Base-by-base conservation (phyloP, 1,140 invertebrate genomes). In the Pogonomyrmex barbatus region DNA sequence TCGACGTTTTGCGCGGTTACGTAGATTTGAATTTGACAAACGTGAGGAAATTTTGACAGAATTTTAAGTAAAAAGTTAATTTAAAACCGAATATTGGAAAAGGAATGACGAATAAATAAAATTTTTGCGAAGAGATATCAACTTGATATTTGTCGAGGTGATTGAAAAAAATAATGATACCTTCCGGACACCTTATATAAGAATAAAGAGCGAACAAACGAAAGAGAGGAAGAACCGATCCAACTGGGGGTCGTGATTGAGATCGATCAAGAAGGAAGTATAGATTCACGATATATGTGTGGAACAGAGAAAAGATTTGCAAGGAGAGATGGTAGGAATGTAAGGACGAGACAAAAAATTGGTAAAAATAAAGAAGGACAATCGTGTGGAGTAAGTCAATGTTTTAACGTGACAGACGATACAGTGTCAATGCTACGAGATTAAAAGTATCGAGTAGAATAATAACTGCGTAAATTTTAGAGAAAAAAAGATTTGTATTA, bases 151-250 rank as follows among this genome's bases (percentile, higher is more conserved):
- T 0, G 8, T 78, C 5, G 42, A 33, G 36, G 5, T 36, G 24
- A 77, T 77, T 6, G 56, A 47, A 50, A 33, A 10, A n/a, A 47
- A 45, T 58, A 47, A 50, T 4, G 12, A 36, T 58, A 47, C 42
- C 62, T 82, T 14, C 0, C 8, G 68, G 4, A 83, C 68, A 83
- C 63, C 65, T 56, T 79, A n/a, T 87, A 50, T 56, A 81, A 3
- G 24, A 24, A 8, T 39, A 52, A 58, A 39, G 60, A 60, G 82
- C 56, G 45, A 84, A 30, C 78, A 52, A 60, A 4, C 45, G 36
- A 90, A 56, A 52, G 67, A 84, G 42, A 67, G 45, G 52, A 71
- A 88, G 58, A 63, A 60, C 75, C 75, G 70, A 86, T 68, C 54
- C 79, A 78, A 47, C 52, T 78, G 62, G 52, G n/a, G 12, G 17